These are phyloP conservation scores for Drosophila truncata DNA, from an alignment of 1,140 invertebrate species.

Conservation along the genomic window DNA sequence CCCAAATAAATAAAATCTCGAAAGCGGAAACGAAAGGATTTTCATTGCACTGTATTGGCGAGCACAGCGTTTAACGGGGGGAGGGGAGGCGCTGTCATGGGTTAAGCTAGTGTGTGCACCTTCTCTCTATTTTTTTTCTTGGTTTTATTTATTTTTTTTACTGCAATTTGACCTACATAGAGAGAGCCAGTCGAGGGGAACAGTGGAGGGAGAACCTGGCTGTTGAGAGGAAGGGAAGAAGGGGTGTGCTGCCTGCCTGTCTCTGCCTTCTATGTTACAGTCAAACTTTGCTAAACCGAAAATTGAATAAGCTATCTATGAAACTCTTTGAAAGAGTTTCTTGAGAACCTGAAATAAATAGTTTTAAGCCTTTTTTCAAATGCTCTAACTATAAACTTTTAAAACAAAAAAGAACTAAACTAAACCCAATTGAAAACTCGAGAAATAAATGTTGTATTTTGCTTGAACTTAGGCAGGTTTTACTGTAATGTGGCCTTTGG, in stretches of 20 bases:
- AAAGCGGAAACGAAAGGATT: conserved; percentile 55
- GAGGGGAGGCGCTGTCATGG: conserved; percentile 31
- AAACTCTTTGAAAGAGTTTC: background rate
- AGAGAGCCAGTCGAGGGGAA: conserved; percentile 5
- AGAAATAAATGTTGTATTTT: background rate
- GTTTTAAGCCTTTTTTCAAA: background rate
- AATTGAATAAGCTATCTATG: background rate
- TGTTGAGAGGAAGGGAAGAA: no score
- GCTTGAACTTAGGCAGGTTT: conserved; percentile 4
- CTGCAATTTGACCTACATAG: conserved; percentile 61
- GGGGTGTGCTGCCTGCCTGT: background rate
- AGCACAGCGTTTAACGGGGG: conserved; percentile 32
- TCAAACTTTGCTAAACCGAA: background rate
- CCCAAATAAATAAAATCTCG: conserved; percentile 34
- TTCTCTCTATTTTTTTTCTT: conserved; percentile 3
- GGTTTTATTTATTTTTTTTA: conserved; percentile 18
- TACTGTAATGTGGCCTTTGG: conserved; percentile 15
- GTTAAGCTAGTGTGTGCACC: conserved; percentile 53
- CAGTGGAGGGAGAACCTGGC: background rate
- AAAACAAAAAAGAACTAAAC: rapidly evolving
- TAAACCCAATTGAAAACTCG: background rate
- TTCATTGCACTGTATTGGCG: conserved; percentile 43
- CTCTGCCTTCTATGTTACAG: background rate
- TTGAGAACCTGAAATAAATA: background rate
- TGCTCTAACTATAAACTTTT: background rate